A percentile compares a stretch with the other conserved stretches of the same genome.
Evolutionary conservation across 1,140 invertebrate genomes (phyloP).

Genomic region (Atta texana): DNA sequence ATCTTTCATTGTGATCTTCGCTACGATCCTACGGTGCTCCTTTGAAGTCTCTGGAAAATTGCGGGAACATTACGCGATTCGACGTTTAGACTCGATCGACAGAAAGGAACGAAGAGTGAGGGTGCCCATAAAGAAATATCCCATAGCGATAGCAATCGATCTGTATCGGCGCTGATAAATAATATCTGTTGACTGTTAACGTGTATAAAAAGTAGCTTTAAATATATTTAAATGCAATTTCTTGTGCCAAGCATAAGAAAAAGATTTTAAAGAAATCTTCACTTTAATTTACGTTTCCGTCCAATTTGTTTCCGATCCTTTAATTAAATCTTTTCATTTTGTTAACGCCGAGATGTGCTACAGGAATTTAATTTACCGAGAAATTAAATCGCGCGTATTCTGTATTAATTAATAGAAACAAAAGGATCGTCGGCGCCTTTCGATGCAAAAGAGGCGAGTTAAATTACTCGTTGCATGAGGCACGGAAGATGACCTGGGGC

Average conservation of each 20-base stretch:
- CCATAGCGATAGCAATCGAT: slow-evolving; percentile 25
- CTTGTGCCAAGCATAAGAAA: not conserved
- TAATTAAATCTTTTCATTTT: slow-evolving; percentile 54
- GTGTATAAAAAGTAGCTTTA: not conserved
- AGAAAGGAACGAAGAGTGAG: not conserved
- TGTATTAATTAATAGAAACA: slow-evolving; percentile 60
- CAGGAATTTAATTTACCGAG: slow-evolving; percentile 57
- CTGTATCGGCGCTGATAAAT: slow-evolving; percentile 7
- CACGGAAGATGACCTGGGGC: slow-evolving; percentile 24
- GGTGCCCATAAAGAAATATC: slow-evolving; percentile 42
- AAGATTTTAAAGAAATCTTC: not conserved
- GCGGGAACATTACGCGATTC: slow-evolving; percentile 77
- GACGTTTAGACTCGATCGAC: slow-evolving; percentile 59
- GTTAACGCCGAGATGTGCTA: slow-evolving; percentile 22
- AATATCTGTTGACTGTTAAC: not conserved
- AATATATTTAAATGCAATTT: not conserved
- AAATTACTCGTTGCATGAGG: slow-evolving; percentile 55
- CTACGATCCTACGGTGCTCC: slow-evolving; percentile 58
- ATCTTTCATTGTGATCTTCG: slow-evolving; percentile 78
- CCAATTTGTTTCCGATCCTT: slow-evolving; percentile 5
- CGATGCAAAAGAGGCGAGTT: slow-evolving; percentile 32
- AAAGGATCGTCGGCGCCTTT: slow-evolving; percentile 29
- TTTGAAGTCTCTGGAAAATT: slow-evolving; percentile 72
- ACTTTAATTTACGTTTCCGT: not conserved
- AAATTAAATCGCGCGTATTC: slow-evolving; percentile 49